These are phyloP conservation scores for Apteryx mantelli DNA, from an alignment of 2,113 vertebrate species.

Conservation along the genomic window DNA sequence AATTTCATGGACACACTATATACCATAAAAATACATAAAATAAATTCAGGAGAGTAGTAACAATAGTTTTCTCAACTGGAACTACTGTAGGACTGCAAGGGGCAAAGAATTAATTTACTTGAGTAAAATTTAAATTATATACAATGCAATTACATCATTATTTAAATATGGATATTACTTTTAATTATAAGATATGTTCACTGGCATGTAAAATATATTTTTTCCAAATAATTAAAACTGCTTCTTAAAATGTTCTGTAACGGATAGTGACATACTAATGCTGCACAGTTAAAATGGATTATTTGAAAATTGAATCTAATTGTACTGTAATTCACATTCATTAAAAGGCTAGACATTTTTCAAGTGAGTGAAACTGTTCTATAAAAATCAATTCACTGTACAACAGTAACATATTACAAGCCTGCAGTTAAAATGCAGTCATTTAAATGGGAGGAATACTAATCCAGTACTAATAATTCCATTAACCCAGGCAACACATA, in stretches of 20 bases:
- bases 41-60: not conserved
- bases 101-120: not conserved
- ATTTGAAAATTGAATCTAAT: conserved; percentile 60
- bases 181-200: conserved; percentile 29
- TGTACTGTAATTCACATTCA: conserved; percentile 52
- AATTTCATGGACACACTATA: not conserved
- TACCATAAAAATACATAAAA: not conserved
- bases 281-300: conserved; percentile 25
- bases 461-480: not conserved
- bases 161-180: not conserved
- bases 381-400: conserved; percentile 45
- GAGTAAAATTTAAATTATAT: not conserved
- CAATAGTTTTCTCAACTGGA: not conserved
- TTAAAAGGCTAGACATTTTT: conserved; percentile 48
- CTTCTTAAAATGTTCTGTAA: conserved; percentile 51
- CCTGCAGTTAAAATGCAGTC: not conserved
- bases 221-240: conserved; percentile 64
- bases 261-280: not conserved
- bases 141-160: not conserved
- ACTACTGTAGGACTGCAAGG: not conserved
- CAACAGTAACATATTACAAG: not conserved
- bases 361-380: conserved; percentile 48
- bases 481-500: not conserved
- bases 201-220: not conserved
- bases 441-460: not conserved